Evolutionary conservation across 2,113 vertebrate genomes (phyloP), one percentile per base, ranked within the genome.

Genomic region (Gulo gulo): DNA sequence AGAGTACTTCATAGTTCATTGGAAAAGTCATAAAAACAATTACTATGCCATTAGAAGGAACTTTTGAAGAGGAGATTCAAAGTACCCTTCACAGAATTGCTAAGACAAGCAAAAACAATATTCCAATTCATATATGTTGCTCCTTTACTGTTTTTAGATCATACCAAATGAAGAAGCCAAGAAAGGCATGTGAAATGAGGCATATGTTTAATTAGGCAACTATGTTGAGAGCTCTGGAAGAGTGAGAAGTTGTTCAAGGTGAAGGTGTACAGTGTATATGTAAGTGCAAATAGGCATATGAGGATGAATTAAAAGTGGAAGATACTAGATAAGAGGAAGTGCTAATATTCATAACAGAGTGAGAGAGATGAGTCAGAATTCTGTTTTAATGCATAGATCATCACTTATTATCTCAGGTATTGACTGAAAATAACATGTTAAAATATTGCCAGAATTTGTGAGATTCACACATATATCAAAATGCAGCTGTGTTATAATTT

Each of bases 1-100:
- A 52, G 10, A 88, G 9, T 29, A 63, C 15, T 55, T 69, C 39
- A 84, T 18, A 88, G 69, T 85, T 94, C 34, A 91, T 29, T 84
- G 16, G 26, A 93, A 94, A 91, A 63, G n/a, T 88, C 29, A 39
- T 93, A 36, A 91, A 95, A 85, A 88, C 47, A 84, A 80, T 90
- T 79, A 83, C 26, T 74, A 67, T 73, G 15, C 7, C 65, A 82
- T 42, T 85, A 79, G 5, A 73, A 82, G 55, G 20, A 92, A 29
- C 14, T 78, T 86, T 73, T 69, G 57, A 86, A 67, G 34, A 87
- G n/a, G 7, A 90, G 10, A 89, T 52, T 91, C 16, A 85, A 95
- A 80, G 42, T 73, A 52, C 4, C 45, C 24, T 94, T 93, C 47
- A 92, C 2, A 79, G 81, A 94, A 80, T 63, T 69, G 24, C 57